phyloP scores from a whole-genome alignment of 2,888 invertebrate genomes.

The Notocelia uddmanniana region DNA sequence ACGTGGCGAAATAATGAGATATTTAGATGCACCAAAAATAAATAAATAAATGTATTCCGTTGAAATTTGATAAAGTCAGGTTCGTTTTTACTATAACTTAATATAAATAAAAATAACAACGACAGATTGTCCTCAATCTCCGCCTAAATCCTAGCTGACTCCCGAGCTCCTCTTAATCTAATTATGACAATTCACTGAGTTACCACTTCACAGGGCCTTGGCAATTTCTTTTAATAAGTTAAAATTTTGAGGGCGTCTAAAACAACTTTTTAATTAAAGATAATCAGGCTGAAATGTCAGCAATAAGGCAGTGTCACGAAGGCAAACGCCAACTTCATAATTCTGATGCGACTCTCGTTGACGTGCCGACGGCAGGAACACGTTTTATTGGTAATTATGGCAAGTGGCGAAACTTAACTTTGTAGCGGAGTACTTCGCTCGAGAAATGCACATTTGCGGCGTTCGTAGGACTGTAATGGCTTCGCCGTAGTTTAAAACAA shows the following conservation, averaged over 20 bases:
- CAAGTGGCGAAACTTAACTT: conserved; percentile 79
- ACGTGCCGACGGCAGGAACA: conserved; percentile 70
- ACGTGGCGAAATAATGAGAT: conserved; percentile 36
- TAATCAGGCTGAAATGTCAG: conserved; percentile 78
- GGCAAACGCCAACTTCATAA: conserved; percentile 73
- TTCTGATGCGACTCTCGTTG: conserved; percentile 68
- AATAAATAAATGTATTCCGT: neutral
- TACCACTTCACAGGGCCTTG: conserved; percentile 71
- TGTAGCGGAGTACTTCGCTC: conserved; percentile 65
- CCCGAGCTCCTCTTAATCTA: conserved; percentile 70
- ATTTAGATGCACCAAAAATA: neutral
- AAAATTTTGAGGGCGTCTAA: conserved; percentile 72
- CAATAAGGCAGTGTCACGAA: conserved; percentile 74
- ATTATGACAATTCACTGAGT: conserved; percentile 77
- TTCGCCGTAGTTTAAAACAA: conserved; percentile 77
- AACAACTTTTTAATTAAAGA: conserved; percentile 83
- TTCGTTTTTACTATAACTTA: neutral
- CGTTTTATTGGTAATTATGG: conserved; percentile 80
- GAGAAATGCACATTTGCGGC: conserved; percentile 77
- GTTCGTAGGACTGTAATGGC: conserved; percentile 78
- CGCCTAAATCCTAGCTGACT: conserved; percentile 60
- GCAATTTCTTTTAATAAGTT: conserved; percentile 81
- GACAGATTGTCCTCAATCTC: conserved; percentile 47
- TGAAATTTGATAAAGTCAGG: neutral
- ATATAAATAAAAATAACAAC: conserved; percentile 22